phyloP scores from a whole-genome alignment of 2,888 invertebrate species.

The Xestia c-nigrum region DNA sequence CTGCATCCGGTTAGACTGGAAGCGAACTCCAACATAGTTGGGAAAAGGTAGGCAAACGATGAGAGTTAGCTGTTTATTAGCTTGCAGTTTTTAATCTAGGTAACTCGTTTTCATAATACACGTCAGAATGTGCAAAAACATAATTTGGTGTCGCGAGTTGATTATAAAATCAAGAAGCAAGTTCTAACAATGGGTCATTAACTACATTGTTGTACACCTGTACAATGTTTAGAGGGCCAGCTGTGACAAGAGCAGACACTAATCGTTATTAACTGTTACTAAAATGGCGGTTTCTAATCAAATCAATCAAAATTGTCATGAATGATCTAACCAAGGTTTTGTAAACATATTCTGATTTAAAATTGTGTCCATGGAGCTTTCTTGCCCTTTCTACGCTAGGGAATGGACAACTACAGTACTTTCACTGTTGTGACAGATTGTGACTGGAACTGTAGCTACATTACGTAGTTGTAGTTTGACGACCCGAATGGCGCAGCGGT shows the following conservation, averaged over 20 bases:
- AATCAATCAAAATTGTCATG: not conserved
- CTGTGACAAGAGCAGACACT: not conserved
- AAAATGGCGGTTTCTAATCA: not conserved
- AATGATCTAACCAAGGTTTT: no score
- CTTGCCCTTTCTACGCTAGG: no score
- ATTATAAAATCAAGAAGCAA: constrained; percentile 8
- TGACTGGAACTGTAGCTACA: no score
- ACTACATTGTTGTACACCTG: constrained; percentile 18
- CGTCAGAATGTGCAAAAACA: not conserved
- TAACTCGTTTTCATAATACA: not conserved
- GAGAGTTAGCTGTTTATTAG: not conserved
- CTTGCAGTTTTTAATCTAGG: not conserved
- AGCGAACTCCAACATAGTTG: not conserved
- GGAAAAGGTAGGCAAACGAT: not conserved
- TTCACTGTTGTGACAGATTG: no score
- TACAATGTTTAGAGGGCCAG: not conserved
- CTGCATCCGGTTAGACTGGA: not conserved
- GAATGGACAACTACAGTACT: no score
- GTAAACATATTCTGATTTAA: no score
- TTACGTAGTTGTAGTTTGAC: no score
- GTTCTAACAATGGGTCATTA: constrained; percentile 39
- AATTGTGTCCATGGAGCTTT: no score
- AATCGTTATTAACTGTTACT: not conserved
- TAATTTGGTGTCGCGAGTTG: constrained; percentile 1
- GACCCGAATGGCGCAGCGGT: no score